phyloP scores from a whole-genome alignment of 1,140 invertebrate genomes.

The Cydia fagiglandana region DNA sequence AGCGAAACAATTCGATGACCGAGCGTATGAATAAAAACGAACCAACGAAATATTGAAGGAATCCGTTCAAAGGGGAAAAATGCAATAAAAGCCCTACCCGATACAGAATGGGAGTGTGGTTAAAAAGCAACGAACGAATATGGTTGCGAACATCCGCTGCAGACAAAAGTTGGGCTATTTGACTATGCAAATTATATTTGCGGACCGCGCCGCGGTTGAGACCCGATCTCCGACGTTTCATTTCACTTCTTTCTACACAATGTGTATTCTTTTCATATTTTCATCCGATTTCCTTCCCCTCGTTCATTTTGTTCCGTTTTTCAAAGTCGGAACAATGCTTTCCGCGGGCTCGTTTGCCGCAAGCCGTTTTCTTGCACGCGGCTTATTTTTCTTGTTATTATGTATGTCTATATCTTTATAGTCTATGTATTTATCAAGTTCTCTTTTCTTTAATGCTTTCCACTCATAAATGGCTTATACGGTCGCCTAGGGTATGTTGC shows the following conservation, averaged over 20 bases:
- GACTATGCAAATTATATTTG: slow-evolving; percentile 80
- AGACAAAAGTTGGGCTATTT: slow-evolving; percentile 78
- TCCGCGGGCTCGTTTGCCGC: slow-evolving; percentile 72
- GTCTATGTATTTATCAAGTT: slow-evolving; percentile 74
- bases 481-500: slow-evolving; percentile 70
- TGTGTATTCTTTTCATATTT: slow-evolving; percentile 79
- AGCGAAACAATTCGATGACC: slow-evolving; percentile 74
- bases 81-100: slow-evolving; percentile 74
- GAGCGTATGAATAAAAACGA: slow-evolving; percentile 75
- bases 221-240: slow-evolving; percentile 70
- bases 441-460: slow-evolving; percentile 77
- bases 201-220: slow-evolving; percentile 71
- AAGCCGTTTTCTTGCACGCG: slow-evolving; percentile 73
- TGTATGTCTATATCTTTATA: slow-evolving; percentile 60
- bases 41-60: slow-evolving; percentile 78
- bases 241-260: slow-evolving; percentile 73
- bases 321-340: slow-evolving; percentile 77
- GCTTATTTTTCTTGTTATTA: slow-evolving; percentile 74
- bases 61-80: slow-evolving; percentile 78
- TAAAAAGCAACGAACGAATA: slow-evolving; percentile 78
- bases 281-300: slow-evolving; percentile 79
- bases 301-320: slow-evolving; percentile 76
- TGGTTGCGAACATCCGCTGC: slow-evolving; percentile 75
- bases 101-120: slow-evolving; percentile 76
- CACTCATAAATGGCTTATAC: slow-evolving; percentile 76